These are phyloP conservation scores for Actinostola sp. DNA, from an alignment of 92 coral and sea anemone species.

Conservation along the genomic window DNA sequence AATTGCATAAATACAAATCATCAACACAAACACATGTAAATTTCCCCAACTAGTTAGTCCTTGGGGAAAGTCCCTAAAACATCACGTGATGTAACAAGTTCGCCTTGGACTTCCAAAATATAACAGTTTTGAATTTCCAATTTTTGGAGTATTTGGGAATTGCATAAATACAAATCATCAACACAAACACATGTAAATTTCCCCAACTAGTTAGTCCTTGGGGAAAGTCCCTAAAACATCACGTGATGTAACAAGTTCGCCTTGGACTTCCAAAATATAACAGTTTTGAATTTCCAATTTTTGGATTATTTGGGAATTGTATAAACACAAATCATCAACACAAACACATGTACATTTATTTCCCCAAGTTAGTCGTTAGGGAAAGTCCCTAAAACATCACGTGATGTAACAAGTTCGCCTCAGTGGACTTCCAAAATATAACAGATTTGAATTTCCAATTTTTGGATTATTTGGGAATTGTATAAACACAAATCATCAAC, in stretches of 20 bases:
- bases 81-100: background rate
- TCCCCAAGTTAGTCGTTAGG: background rate
- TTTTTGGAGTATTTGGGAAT: too few relatives aligned
- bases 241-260: background rate
- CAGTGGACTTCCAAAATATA: background rate
- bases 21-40: background rate
- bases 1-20: too few relatives aligned
- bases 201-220: too few relatives aligned
- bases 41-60: background rate
- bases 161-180: too few relatives aligned
- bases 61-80: slow-evolving; percentile 14
- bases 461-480: too few relatives aligned
- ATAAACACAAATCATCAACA: background rate
- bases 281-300: too few relatives aligned
- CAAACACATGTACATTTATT: background rate
- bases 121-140: too few relatives aligned
- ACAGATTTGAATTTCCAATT: background rate
- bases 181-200: background rate
- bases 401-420: background rate
- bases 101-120: background rate
- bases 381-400: slow-evolving; percentile 18
- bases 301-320: too few relatives aligned
- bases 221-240: slow-evolving; percentile 15
- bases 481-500: background rate
- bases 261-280: background rate